Conservation (phyloP, 92 coral and sea anemone genomes). For the Hydrozoanthus gracilis region DNA sequence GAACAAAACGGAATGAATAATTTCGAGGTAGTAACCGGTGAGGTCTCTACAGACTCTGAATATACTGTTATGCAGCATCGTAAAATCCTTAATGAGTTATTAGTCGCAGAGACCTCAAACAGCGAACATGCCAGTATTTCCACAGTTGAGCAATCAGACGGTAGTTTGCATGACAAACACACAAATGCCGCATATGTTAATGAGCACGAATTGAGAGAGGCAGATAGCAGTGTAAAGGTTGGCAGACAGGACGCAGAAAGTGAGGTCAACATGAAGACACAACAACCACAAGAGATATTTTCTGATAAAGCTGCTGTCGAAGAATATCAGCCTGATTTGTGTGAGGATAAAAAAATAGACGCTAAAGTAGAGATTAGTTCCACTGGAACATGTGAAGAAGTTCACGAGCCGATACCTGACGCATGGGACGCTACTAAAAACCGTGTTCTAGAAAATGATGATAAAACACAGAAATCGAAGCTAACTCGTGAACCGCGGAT, state of each 20-base stretch:
- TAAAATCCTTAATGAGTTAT: background rate
- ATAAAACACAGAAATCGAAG: background rate
- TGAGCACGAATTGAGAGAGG: constrained; percentile 6
- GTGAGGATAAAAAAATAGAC: background rate
- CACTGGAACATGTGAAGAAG: background rate
- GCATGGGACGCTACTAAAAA: background rate
- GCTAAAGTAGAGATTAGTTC: background rate
- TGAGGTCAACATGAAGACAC: background rate
- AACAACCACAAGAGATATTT: background rate
- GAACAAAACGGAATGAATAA: background rate
- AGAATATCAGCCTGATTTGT: background rate
- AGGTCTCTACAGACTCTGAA: background rate
- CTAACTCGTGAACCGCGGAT: background rate
- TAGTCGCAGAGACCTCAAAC: background rate
- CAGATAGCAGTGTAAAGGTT: background rate
- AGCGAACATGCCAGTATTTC: background rate
- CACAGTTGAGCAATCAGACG: constrained; percentile 7
- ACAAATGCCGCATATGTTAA: background rate
- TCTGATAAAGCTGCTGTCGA: background rate
- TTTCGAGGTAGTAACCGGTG: background rate
- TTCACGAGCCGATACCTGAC: background rate
- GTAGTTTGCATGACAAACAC: constrained; percentile 12
- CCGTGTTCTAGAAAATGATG: background rate
- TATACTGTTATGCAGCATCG: background rate
- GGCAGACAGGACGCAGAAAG: background rate